phyloP scores from a whole-genome alignment of 2,113 vertebrate species.

The Cavia porcellus region DNA sequence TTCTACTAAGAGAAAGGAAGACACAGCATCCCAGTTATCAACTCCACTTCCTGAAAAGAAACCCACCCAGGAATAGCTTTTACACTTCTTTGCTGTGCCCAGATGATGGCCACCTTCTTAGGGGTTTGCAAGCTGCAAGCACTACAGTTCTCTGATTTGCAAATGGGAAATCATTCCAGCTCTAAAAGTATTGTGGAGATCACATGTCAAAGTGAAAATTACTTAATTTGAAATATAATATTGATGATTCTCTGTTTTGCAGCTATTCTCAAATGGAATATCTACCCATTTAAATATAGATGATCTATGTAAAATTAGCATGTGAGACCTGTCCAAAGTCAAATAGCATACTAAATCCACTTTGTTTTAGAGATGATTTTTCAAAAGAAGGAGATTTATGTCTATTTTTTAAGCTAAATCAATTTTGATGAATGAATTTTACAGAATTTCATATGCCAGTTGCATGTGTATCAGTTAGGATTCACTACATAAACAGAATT shows the following conservation, averaged over 20 bases:
- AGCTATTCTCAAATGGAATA: background rate
- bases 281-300: conserved; percentile 39
- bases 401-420: conserved; percentile 4
- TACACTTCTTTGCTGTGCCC: background rate
- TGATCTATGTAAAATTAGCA: conserved; percentile 1
- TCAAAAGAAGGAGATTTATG: background rate
- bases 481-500: background rate
- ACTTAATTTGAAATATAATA: conserved; percentile 44
- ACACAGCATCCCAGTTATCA: background rate
- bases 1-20: background rate
- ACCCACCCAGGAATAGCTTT: background rate
- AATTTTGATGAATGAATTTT: background rate
- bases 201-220: background rate
- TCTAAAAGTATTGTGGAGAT: background rate
- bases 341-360: background rate
- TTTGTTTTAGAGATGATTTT: conserved; percentile 45
- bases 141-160: background rate
- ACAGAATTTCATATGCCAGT: background rate
- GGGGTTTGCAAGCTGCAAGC: background rate
- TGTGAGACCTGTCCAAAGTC: background rate
- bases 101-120: background rate
- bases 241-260: background rate
- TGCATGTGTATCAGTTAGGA: background rate
- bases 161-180: background rate
- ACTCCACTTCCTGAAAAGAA: background rate